A percentile compares a stretch with the other conserved stretches of the same genome.
Evolutionary conservation across 1,140 invertebrate genomes (phyloP).

Genomic region (Heliconius hermathena): DNA sequence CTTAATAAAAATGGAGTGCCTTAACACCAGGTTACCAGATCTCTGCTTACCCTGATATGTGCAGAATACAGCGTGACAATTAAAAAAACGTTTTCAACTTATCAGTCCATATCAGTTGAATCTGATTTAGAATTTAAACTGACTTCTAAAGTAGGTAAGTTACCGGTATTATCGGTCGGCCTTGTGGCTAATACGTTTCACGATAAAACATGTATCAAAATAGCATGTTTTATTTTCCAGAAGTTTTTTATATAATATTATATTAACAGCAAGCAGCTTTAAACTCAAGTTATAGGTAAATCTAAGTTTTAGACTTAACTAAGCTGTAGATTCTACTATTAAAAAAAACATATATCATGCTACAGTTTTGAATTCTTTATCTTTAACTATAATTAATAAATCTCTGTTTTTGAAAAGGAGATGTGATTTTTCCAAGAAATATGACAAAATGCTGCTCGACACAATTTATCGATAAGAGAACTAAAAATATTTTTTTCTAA

Average conservation of each 20-base stretch:
- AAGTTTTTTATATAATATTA: background rate
- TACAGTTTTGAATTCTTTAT: no score
- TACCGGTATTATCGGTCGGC: conserved; percentile 2
- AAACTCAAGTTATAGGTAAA: no score
- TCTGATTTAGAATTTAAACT: conserved; percentile 16
- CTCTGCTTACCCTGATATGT: no score
- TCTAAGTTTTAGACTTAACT: no score
- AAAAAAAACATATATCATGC: no score
- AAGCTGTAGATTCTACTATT: no score
- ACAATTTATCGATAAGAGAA: background rate
- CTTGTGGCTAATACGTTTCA: conserved; percentile 20
- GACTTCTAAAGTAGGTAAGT: background rate
- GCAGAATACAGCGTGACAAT: no score
- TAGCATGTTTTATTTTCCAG: background rate
- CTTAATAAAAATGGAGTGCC: no score
- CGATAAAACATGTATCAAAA: background rate
- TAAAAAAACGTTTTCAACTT: background rate
- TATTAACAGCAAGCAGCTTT: no score
- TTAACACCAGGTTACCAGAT: no score
- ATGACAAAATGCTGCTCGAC: background rate
- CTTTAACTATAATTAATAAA: no score
- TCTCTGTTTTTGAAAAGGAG: no score
- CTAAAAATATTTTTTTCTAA: background rate
- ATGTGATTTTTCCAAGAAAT: background rate
- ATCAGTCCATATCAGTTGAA: conserved; percentile 4